Evolutionary conservation across 2,113 vertebrate genomes (phyloP), one percentile per base, ranked within the genome.

Genomic region (Perccottus glenii): DNA sequence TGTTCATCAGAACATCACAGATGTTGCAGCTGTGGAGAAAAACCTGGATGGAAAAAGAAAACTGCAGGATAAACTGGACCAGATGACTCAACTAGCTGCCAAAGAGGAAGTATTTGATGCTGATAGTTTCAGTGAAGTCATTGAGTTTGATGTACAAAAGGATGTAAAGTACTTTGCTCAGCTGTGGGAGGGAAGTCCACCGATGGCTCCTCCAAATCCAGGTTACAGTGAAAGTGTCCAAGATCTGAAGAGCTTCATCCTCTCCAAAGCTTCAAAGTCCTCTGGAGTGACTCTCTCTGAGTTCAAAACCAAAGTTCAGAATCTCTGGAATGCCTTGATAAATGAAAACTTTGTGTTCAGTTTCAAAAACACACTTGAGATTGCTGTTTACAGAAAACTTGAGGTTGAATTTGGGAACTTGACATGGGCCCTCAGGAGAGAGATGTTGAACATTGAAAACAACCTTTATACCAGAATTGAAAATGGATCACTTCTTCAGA

Each of bases 161-260:
- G 79, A 82, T 51, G 73, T 82, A 12, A 84, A 81, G 53, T 84
- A 84, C 48, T 84, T 84, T 78, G 67, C 75, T 32, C 68, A 75
- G 10, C 64, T 85, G 0, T 85, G 74, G 83, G 83, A 82, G 60
- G 83, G 80, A 73, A 82, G 74, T 75, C 83, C 83, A 58, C 80
- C 80, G 2, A 85, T 85, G 83, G 83, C 80, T 72, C 77, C 83
- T 73, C 77, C 80, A 65, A 85, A 85, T 75, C 83, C 80, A 70
- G 77, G 64, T 2, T 80, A 82, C 11, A 85, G 74, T 2, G 70
- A 82, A 14, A 80, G 70, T 1, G 0, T 82, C 38, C 83, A 82
- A 66, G 74, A 82, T 12, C 74, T 85, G 67, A 82, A 80, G 46
- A 66, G 19, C 27, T 4, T 69, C 53, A 78, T 85, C 36, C 27